Evolutionary conservation across 2,888 invertebrate species (phyloP), one percentile per base, ranked within the genome.

Genomic region (Lagria hirta): DNA sequence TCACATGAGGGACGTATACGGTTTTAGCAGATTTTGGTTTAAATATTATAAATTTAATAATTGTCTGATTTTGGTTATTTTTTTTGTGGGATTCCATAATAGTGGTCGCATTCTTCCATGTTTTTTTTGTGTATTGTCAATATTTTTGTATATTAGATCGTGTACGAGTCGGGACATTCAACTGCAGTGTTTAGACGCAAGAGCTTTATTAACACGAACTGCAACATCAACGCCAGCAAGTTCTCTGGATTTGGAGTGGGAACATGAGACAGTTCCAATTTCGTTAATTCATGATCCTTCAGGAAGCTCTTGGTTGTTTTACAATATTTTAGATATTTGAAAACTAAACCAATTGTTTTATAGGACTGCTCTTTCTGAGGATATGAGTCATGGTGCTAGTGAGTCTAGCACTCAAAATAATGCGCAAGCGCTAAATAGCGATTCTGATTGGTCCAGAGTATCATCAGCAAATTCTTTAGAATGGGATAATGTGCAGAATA

Each of bases 221-320:
- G 61, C 65, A 13, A 64, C 75, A 23, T 78, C 78, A 21, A 82
- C 83, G 15, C 78, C 82, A 16, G 79, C 77, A n/a, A 82, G 82
- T 57, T 83, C 83, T 3, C 66, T 84, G 41, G 84, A 84, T 60
- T 70, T 84, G 40, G 84, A 84, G 67, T 84, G 84, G 84, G 84
- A 84, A 66, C 81, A 83, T 59, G 84, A 84, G 71, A 73, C 74
- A 53, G 49, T 72, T 7, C 71, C 69, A 16, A 56, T 63, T 42
- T 69, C 68, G 11, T 53, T 66, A 49, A 53, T 65, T 23, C 62
- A 67, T 33, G 71, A 70, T 49, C 64, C 68, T 8, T 71, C 71
- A 23, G 63, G 60, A 18, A 70, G 68, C 51, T 69, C 72, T 32
- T 70, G 71, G 71, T 70, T 52, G 45, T 48, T 22, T 8, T 17